Evolutionary conservation across 2,888 invertebrate species (phyloP).

Genomic region (Corythucha ciliata): DNA sequence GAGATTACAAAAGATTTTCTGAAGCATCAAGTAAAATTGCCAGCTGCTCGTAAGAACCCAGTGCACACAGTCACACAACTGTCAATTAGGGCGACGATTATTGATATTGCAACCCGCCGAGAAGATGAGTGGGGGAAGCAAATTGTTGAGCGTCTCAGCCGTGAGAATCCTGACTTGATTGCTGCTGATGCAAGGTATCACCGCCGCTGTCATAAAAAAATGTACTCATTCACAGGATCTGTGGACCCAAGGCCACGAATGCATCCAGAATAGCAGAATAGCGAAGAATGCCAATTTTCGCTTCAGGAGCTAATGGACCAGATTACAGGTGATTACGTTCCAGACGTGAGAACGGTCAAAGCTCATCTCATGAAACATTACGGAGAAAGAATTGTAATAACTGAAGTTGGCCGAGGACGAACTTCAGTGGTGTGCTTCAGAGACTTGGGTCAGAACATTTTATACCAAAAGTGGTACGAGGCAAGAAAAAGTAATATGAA

Average conservation of each 20-base stretch:
- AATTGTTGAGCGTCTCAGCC: not conserved
- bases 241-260: not conserved
- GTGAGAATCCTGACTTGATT: not conserved
- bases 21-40: not conserved
- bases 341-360: conserved; percentile 10
- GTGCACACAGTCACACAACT: not conserved
- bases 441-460: not conserved
- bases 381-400: conserved; percentile 1
- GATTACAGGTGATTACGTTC: conserved; percentile 9
- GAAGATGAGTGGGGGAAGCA: conserved; percentile 1
- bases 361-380: conserved; percentile 5
- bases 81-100: not conserved
- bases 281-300: conserved; percentile 6
- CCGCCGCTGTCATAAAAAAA: conserved; percentile 1
- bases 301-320: conserved; percentile 2
- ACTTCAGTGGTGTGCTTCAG: conserved; percentile 4
- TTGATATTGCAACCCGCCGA: not conserved
- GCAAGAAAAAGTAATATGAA: not conserved
- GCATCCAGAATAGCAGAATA: not conserved
- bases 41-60: not conserved
- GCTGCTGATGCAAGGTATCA: conserved; percentile 5
- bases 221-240: conserved; percentile 1
- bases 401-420: not conserved
- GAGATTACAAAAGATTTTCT: conserved; percentile 1
- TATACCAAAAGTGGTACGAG: conserved; percentile 1